Conservation (phyloP, 2,797 vertebrate species). For the Pempheris klunzingeri region DNA sequence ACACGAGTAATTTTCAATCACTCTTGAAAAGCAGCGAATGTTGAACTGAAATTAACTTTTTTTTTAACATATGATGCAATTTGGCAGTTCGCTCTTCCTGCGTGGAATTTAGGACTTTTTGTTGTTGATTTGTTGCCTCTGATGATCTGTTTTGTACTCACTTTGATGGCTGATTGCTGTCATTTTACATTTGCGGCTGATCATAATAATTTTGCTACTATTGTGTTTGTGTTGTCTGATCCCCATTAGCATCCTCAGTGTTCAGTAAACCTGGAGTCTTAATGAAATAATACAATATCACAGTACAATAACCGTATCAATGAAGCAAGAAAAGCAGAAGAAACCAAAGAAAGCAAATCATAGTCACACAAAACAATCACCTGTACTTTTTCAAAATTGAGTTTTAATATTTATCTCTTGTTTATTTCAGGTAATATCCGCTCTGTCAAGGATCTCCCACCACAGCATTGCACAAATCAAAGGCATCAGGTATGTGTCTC, state of each 20-base stretch:
- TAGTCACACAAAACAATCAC: no score
- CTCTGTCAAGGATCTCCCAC: slow-evolving; percentile 95
- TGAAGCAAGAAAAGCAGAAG: neutral
- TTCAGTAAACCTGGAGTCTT: neutral
- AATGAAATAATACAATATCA: neutral
- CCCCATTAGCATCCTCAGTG: neutral
- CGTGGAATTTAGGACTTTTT: neutral
- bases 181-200: neutral
- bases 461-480: slow-evolving; percentile 96
- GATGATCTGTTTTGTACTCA: neutral
- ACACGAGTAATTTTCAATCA: neutral
- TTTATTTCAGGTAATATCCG: slow-evolving; percentile 92
- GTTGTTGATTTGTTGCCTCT: neutral
- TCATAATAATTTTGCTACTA: accelerated
- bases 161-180: neutral
- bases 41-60: neutral
- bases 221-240: neutral
- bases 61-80: neutral
- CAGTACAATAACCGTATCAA: neutral
- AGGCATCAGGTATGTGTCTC: slow-evolving; percentile 93
- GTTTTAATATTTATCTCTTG: slow-evolving; percentile 22
- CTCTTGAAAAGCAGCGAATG: neutral
- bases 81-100: neutral
- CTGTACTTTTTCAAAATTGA: no score
- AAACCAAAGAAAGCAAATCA: neutral